Percentiles rank a stretch among this genome's conserved stretches.
Conservation (phyloP, 2,888 invertebrate genomes). For the Gymnoscelis rufifasciata region DNA sequence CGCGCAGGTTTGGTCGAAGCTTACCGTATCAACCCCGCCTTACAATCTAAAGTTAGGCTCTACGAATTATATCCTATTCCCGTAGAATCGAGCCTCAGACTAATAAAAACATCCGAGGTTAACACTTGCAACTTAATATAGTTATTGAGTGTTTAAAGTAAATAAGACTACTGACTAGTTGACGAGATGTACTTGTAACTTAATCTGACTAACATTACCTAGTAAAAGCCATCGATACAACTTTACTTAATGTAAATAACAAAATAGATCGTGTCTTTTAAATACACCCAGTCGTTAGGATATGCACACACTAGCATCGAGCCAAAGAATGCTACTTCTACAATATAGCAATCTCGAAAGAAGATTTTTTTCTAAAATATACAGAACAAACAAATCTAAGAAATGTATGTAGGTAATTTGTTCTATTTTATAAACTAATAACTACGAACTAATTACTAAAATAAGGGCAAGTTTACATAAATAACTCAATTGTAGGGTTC, state of each 20-base stretch:
- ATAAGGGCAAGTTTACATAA: constrained; percentile 8
- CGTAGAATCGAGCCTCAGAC: too few species aligned
- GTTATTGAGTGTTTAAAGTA: constrained; percentile 30
- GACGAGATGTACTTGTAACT: constrained; percentile 50
- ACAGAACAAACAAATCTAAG: not conserved
- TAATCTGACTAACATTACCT: constrained; percentile 8
- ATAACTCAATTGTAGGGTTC: not conserved
- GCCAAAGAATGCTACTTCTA: too few species aligned
- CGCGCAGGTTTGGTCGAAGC: too few species aligned
- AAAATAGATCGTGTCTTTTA: constrained; percentile 5
- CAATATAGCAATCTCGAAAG: not conserved
- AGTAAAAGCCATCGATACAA: constrained; percentile 16
- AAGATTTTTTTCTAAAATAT: not conserved
- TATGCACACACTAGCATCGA: constrained; percentile 12
- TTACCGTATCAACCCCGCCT: too few species aligned
- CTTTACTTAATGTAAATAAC: constrained; percentile 5
- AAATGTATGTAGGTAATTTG: not conserved
- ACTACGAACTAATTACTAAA: constrained; percentile 4
- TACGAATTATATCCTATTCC: too few species aligned
- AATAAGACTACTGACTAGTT: constrained; percentile 65
- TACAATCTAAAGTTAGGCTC: too few species aligned
- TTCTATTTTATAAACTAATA: not conserved
- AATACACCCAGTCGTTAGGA: constrained; percentile 6
- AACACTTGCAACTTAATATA: too few species aligned
- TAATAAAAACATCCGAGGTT: too few species aligned